Conservation (phyloP, 2,888 invertebrate genomes). For the Masnerella sp. region DNA sequence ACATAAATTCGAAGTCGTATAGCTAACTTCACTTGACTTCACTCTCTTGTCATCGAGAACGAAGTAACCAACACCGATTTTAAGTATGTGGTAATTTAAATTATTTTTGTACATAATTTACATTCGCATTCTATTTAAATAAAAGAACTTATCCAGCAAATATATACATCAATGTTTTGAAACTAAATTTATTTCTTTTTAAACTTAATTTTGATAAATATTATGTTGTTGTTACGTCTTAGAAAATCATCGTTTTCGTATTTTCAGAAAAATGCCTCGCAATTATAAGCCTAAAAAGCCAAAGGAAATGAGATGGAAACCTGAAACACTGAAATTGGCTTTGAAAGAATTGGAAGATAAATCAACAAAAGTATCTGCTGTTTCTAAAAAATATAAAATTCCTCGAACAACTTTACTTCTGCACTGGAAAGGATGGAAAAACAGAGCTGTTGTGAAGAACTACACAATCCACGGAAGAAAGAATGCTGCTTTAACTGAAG, state of each 20-base stretch:
- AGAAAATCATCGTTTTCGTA: not conserved
- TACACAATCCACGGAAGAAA: not conserved
- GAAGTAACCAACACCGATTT: too few species aligned
- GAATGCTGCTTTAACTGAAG: not conserved
- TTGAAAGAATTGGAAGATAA: not conserved
- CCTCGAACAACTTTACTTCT: not conserved
- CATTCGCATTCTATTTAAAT: too few species aligned
- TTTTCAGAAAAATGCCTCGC: constrained; percentile 1
- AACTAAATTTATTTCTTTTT: too few species aligned
- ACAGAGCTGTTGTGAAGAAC: not conserved
- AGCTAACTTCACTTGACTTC: too few species aligned
- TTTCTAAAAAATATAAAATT: not conserved
- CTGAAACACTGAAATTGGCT: not conserved
- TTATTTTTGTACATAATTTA: too few species aligned
- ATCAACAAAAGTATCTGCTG: not conserved
- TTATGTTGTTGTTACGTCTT: too few species aligned
- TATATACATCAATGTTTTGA: too few species aligned
- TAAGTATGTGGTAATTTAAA: too few species aligned
- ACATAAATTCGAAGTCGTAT: too few species aligned
- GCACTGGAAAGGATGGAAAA: constrained; percentile 1
- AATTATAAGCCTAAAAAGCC: not conserved
- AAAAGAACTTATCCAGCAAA: too few species aligned
- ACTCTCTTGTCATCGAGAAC: too few species aligned
- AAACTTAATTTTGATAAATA: too few species aligned
- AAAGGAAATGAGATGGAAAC: not conserved